Base-by-base conservation (phyloP, 2,113 vertebrate species). In the Eulemur macaco region DNA sequence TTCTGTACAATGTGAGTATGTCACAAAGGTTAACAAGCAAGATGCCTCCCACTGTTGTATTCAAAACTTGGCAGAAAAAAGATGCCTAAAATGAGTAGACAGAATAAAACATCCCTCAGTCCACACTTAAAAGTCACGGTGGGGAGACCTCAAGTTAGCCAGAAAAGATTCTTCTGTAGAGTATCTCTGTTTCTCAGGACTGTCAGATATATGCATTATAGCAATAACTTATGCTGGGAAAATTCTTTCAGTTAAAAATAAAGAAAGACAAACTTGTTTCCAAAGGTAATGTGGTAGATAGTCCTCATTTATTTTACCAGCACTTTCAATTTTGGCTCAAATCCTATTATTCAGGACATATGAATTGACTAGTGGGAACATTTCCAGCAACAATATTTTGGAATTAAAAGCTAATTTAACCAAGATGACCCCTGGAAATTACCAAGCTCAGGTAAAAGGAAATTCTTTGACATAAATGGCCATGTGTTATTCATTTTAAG, bases 321-420 rank as follows among this genome's bases (percentile, higher is more conserved):
- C 37, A 69, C n/a, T 96, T 76, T 94, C 74, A 18, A 47, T 94
- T 85, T 90, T 80, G 27, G 64, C 86, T 91, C 17, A 34, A 97
- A 96, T 91, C 52, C 92, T 58, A 84, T 92, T 18, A 82, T 17
- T 81, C 77, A 9, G 39, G 87, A 97, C 76, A 81, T 86, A 83
- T 20, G 56, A 96, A 76, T 15, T 89, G 86, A n/a, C 85, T 73
- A 68, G 82, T 78, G 77, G 95, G 92, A 89, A 96, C 47, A 86
- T 64, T 96, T 96, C 91, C 89, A 94, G 80, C 39, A 94, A 89
- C 60, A 95, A 47, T 94, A 91, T 93, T 96, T 97, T 91, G 91
- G 93, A 97, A 96, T 94, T 97, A 95, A 97, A 96, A 92, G 88
- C 64, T 82, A 82, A 97, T 96, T 95, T 92, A 76, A 89, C 69